phyloP scores from a whole-genome alignment of 2,113 vertebrate species.

The Daboia siamensis region DNA sequence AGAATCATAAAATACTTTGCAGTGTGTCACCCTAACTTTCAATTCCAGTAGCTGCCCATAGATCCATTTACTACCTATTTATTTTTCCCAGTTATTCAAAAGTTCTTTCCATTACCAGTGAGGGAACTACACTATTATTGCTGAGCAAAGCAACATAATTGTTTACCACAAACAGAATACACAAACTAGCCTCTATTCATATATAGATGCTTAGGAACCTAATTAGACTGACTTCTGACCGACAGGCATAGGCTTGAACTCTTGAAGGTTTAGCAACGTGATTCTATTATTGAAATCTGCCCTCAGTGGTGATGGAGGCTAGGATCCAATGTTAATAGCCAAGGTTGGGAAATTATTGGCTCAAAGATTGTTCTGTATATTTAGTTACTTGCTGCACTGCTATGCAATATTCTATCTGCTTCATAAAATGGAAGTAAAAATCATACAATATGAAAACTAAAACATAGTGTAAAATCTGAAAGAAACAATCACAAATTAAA shows the following conservation, averaged over 20 bases:
- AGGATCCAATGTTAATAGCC: background rate
- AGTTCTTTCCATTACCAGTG: background rate
- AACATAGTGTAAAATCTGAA: background rate
- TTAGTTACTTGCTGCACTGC: background rate
- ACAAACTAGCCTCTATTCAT: background rate
- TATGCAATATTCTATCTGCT: background rate
- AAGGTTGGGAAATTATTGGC: background rate
- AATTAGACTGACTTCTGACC: background rate
- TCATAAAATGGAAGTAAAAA: background rate
- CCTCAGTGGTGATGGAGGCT: background rate
- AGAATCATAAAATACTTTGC: background rate
- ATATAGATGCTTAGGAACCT: background rate
- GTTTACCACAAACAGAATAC: background rate
- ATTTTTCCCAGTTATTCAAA: background rate
- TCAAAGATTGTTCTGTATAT: background rate
- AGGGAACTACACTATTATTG: background rate
- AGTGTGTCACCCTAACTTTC: background rate
- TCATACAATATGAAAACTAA: background rate
- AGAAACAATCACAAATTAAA: background rate
- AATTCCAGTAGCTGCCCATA: background rate
- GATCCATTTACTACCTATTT: background rate
- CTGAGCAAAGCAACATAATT: background rate
- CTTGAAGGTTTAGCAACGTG: background rate
- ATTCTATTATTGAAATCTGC: background rate
- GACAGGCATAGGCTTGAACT: background rate